Evolutionary conservation across 2,888 invertebrate genomes (phyloP).

Genomic region (Isotomurus palustris): DNA sequence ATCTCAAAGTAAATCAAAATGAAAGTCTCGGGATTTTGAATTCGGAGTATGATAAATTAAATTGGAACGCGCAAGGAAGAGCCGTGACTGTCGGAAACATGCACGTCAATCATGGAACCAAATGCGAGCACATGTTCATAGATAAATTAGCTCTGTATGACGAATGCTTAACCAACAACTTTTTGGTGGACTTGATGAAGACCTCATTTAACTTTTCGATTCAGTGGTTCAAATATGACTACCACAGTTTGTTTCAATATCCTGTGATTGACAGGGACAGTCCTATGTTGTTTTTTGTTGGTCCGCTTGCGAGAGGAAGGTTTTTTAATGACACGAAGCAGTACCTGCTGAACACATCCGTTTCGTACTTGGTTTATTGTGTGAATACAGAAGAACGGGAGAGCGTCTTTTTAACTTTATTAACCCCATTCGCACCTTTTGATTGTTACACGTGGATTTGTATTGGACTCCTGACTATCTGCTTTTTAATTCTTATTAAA

Average conservation of each 20-base stretch:
- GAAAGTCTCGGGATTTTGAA: neutral
- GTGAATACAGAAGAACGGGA: neutral
- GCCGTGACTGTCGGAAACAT: neutral
- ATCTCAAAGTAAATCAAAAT: neutral
- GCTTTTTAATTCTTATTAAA: neutral
- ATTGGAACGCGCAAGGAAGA: neutral
- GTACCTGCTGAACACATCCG: neutral
- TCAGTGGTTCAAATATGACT: neutral
- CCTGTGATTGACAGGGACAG: neutral
- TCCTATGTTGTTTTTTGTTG: neutral
- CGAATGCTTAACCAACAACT: neutral
- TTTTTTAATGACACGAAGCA: neutral
- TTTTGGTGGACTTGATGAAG: neutral
- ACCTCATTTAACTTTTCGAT: neutral
- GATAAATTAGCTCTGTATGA: neutral
- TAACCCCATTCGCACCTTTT: neutral
- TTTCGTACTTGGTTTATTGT: neutral
- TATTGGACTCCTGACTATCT: neutral
- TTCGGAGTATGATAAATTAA: neutral
- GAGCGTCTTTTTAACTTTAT: no score
- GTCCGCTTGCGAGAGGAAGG: neutral
- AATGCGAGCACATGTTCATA: neutral
- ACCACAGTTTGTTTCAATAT: neutral
- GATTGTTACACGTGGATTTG: neutral
- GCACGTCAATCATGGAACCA: neutral